phyloP scores from a whole-genome alignment of 2,113 vertebrate species.

The Zosterops japonicus region DNA sequence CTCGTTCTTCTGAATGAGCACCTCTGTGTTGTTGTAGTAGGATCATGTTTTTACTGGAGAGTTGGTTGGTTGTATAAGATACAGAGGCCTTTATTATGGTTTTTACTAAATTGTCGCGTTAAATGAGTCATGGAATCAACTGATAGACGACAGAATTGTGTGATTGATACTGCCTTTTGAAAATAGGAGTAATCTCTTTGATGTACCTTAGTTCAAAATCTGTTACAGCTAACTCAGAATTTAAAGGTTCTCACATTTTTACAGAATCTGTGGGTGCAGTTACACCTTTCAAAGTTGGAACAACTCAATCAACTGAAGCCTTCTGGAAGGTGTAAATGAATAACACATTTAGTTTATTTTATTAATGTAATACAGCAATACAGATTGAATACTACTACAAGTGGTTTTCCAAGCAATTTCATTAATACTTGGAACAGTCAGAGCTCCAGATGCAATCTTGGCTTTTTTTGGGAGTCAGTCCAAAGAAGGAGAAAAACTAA shows the following conservation, averaged over 20 bases:
- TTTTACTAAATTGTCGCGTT: background rate
- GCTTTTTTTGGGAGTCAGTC: background rate
- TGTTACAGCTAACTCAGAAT: background rate
- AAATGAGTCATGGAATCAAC: background rate
- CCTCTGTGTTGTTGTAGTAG: background rate
- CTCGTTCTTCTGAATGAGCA: background rate
- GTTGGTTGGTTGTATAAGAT: background rate
- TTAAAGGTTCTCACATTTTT: background rate
- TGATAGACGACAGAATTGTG: background rate
- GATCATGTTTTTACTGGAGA: background rate
- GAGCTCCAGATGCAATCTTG: background rate
- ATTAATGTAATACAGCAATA: background rate
- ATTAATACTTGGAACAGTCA: conserved; percentile 9
- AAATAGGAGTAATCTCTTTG: background rate
- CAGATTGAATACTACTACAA: background rate
- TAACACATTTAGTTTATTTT: background rate
- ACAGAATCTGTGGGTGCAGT: background rate
- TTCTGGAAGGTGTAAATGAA: background rate
- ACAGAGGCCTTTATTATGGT: background rate
- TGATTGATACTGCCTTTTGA: background rate
- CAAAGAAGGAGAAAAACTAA: background rate
- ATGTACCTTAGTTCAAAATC: background rate
- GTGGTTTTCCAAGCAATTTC: conserved; percentile 36
- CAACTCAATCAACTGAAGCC: background rate
- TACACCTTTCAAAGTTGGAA: background rate